Evolutionary conservation across 2,113 vertebrate genomes (phyloP).

Genomic region (Heteronetta atricapilla): DNA sequence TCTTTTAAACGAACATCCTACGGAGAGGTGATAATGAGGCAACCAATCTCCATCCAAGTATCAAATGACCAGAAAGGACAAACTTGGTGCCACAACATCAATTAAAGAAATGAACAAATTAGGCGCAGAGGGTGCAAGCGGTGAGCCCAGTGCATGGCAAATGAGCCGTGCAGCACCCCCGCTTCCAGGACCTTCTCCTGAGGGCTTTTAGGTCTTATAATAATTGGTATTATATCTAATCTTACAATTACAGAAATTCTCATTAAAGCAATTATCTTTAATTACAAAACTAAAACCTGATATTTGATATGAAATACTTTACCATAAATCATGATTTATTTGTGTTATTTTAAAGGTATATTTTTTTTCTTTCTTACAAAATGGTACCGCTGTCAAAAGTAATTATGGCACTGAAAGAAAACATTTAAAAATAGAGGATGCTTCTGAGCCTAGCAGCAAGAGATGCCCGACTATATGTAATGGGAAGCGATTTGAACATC

Average conservation of each 20-base stretch:
- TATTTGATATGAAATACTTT: neutral
- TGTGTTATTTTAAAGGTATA: neutral
- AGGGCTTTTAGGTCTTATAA: neutral
- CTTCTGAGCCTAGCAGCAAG: constrained; percentile 52
- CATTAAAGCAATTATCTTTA: constrained; percentile 37
- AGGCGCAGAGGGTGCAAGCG: neutral
- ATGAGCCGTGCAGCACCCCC: neutral
- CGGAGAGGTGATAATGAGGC: neutral
- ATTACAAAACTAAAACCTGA: constrained; percentile 26
- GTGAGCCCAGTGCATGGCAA: neutral
- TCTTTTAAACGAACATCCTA: neutral
- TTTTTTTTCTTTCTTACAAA: neutral
- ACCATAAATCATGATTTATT: neutral
- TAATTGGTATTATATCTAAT: constrained; percentile 6
- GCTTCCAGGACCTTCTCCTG: neutral
- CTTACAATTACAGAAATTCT: neutral
- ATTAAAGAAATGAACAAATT: constrained; percentile 24
- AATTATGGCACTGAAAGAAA: neutral
- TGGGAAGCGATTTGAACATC: constrained; percentile 75
- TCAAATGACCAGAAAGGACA: neutral
- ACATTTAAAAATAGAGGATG: constrained; percentile 32
- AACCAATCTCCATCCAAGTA: neutral
- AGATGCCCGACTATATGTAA: constrained; percentile 65
- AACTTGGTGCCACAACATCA: neutral
- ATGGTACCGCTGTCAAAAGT: neutral